Evolutionary conservation across 2,888 invertebrate species (phyloP).

Genomic region (Leucophora obtusa): DNA sequence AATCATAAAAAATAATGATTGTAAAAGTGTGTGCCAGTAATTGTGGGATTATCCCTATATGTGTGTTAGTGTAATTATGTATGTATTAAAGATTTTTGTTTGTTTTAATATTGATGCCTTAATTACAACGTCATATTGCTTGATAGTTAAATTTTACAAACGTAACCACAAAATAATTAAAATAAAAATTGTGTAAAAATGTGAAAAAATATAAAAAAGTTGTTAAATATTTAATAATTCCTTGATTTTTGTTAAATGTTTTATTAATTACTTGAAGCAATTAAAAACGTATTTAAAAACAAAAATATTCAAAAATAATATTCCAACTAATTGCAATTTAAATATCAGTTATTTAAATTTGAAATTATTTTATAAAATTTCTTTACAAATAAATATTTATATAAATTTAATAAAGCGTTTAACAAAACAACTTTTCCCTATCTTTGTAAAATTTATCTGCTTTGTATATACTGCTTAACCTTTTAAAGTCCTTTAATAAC

Average conservation of each 20-base stretch:
- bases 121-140: slow-evolving; percentile 66
- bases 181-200: slow-evolving; percentile 29
- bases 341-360: no score
- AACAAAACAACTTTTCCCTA: background rate
- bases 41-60: background rate
- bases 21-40: background rate
- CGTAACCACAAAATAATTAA: slow-evolving; percentile 59
- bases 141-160: slow-evolving; percentile 62
- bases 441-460: background rate
- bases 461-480: slow-evolving; percentile 41
- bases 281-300: background rate
- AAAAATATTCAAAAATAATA: background rate
- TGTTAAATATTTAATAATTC: background rate
- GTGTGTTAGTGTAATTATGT: background rate
- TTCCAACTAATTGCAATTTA: slow-evolving; percentile 13
- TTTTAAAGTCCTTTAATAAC: slow-evolving; percentile 55
- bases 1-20: background rate
- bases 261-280: background rate
- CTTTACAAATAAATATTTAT: no score
- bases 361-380: no score
- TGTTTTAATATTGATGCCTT: slow-evolving; percentile 50
- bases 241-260: background rate
- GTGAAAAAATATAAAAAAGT: background rate
- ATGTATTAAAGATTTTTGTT: background rate
- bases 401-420: background rate